Evolutionary conservation across 2,113 vertebrate species (phyloP).

Genomic region (Chionomys nivalis): DNA sequence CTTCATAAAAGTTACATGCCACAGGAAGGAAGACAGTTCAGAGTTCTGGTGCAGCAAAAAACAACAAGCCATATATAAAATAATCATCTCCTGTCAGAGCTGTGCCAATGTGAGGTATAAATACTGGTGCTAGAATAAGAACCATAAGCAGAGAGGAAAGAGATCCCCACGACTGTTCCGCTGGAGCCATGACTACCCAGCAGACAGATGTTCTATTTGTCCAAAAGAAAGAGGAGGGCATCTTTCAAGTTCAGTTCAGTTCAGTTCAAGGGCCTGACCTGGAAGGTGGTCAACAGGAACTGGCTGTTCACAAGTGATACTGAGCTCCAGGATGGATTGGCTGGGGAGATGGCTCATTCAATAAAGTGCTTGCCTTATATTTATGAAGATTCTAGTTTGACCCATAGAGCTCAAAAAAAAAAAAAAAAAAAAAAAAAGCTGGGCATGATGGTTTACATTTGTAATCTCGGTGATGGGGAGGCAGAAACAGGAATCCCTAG

Average conservation of each 20-base stretch:
- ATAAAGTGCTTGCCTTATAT: background rate
- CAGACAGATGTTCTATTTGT: background rate
- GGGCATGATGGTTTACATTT: background rate
- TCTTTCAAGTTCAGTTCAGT: background rate
- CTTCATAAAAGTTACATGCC: slow-evolving; percentile 13
- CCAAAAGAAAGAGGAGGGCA: background rate
- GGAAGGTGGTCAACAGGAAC: background rate
- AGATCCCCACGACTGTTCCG: background rate
- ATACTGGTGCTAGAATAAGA: background rate
- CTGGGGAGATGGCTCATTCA: background rate
- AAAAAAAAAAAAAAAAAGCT: background rate
- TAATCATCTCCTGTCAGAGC: too few relatives aligned
- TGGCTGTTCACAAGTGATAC: background rate
- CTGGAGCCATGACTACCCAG: background rate
- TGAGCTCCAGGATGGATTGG: background rate
- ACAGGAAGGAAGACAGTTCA: slow-evolving; percentile 4
- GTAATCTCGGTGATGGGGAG: background rate
- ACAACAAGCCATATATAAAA: background rate
- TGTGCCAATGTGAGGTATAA: background rate
- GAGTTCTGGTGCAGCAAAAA: slow-evolving; percentile 9
- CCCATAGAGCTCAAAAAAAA: background rate
- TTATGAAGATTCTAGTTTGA: background rate
- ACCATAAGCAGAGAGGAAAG: background rate
- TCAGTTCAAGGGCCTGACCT: background rate
- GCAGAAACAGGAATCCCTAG: background rate